phyloP scores from a whole-genome alignment of 2,797 vertebrate species.

The Coluber constrictor region DNA sequence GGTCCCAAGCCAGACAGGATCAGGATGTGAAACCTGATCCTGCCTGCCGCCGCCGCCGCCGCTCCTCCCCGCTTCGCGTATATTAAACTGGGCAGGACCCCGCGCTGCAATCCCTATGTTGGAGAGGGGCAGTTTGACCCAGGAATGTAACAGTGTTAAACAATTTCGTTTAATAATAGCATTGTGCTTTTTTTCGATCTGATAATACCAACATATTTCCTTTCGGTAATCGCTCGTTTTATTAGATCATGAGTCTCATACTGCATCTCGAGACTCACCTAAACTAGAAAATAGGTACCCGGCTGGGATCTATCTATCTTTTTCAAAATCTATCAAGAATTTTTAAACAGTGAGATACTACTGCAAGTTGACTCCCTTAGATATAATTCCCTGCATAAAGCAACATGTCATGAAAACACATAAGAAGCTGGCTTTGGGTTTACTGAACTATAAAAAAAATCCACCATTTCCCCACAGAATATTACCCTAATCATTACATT shows the following conservation, averaged over 20 bases:
- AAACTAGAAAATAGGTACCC: neutral
- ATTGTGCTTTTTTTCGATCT: neutral
- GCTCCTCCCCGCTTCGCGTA: neutral
- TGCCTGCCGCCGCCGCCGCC: neutral
- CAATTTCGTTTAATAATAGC: no score
- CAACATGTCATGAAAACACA: neutral
- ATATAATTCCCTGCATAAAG: neutral
- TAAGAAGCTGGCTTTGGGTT: neutral
- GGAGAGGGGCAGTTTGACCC: neutral
- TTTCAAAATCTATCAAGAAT: neutral
- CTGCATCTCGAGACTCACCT: neutral
- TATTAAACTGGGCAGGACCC: constrained; percentile 2
- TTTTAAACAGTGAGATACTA: neutral
- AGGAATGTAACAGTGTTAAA: neutral
- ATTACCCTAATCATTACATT: neutral
- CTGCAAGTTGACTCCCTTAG: neutral
- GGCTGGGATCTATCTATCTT: neutral
- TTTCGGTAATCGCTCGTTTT: neutral
- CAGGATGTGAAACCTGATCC: constrained; percentile 36
- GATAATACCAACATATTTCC: neutral
- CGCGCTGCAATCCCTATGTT: neutral
- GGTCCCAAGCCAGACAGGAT: constrained; percentile 4
- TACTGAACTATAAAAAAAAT: neutral
- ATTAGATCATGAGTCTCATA: neutral
- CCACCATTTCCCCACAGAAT: neutral